Conservation (phyloP, 2,888 invertebrate species). For the Acheta domesticus region DNA sequence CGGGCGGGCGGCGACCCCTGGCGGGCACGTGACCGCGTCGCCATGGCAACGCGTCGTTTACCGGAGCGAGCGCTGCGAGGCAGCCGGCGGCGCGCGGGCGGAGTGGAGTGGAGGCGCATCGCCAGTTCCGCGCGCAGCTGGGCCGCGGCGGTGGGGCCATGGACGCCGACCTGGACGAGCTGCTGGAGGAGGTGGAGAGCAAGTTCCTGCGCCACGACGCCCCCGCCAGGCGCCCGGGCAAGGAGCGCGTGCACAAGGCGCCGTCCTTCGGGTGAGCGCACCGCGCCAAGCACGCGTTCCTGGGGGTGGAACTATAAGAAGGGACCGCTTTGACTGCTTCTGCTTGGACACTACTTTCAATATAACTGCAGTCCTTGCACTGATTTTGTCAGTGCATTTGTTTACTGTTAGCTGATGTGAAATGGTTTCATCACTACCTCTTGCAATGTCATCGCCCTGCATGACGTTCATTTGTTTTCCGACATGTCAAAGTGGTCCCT, state of each 20-base stretch:
- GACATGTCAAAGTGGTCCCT: too few species aligned
- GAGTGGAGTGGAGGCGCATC: neutral
- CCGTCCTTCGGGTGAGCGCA: neutral
- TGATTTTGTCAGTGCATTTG: too few species aligned
- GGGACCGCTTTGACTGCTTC: too few species aligned
- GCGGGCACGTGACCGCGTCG: neutral
- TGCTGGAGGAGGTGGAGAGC: neutral
- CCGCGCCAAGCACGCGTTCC: too few species aligned
- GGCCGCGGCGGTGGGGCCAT: neutral
- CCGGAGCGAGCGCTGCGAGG: neutral
- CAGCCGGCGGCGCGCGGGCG: neutral
- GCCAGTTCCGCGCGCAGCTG: neutral
- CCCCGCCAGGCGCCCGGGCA: neutral
- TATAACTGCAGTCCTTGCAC: too few species aligned
- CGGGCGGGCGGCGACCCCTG: too few species aligned
- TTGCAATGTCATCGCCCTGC: too few species aligned
- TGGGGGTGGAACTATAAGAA: too few species aligned
- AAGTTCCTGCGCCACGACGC: neutral
- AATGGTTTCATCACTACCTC: too few species aligned
- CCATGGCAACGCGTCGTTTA: conserved; percentile 18
- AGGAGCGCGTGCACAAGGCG: neutral
- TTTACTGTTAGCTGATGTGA: too few species aligned
- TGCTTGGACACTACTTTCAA: too few species aligned
- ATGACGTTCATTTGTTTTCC: too few species aligned
- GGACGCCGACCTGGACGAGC: neutral